Evolutionary conservation across 2,113 vertebrate species (phyloP).

Genomic region (Pteronura brasiliensis): DNA sequence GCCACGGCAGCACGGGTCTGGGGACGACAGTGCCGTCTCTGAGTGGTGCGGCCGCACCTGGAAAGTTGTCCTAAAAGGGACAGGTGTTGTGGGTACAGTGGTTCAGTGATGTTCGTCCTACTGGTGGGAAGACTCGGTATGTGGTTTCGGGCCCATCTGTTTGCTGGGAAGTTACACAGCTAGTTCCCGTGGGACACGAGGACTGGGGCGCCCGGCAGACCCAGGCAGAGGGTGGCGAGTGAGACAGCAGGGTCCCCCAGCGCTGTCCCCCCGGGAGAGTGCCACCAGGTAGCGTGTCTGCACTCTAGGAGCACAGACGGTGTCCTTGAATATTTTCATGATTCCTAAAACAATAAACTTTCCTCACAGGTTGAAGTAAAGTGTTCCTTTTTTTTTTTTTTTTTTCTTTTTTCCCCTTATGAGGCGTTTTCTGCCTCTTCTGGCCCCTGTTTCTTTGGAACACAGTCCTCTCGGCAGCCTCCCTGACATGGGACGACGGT

Average conservation of each 20-base stretch:
- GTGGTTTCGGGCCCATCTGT: rapidly evolving
- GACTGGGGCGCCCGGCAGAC: background rate
- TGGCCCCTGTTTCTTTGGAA: background rate
- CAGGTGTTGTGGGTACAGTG: background rate
- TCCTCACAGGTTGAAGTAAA: background rate
- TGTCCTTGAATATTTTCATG: background rate
- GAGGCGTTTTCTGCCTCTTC: background rate
- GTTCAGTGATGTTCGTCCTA: rapidly evolving
- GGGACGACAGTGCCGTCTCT: rapidly evolving
- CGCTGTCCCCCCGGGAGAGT: rapidly evolving
- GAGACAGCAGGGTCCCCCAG: background rate
- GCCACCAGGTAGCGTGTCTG: background rate
- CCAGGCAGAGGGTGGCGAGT: background rate
- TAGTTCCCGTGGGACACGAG: rapidly evolving
- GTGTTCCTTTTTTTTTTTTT: background rate
- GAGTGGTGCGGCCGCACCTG: rapidly evolving
- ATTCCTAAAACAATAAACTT: background rate
- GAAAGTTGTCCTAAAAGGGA: background rate
- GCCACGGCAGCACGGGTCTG: rapidly evolving
- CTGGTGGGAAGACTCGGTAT: rapidly evolving
- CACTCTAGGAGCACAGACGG: background rate
- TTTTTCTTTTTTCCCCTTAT: rapidly evolving
- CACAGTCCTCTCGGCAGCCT: rapidly evolving
- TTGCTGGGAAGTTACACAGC: rapidly evolving
- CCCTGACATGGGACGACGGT: rapidly evolving